These are phyloP conservation scores for Neosilurus mollespiculum DNA, from an alignment of 2,797 vertebrate species.

Conservation along the genomic window DNA sequence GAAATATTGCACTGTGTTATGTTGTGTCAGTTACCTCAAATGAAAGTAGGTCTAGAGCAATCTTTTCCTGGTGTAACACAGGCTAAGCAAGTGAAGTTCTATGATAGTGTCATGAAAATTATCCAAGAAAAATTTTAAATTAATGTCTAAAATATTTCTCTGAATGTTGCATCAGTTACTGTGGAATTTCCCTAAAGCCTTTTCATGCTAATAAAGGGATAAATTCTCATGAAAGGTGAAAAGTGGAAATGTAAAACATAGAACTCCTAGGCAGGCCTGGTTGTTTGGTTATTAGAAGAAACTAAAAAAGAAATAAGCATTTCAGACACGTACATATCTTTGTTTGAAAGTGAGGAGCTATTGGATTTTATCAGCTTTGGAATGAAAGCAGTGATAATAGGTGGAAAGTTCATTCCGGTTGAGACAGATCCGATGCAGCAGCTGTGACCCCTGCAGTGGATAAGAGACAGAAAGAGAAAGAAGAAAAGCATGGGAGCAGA, in stretches of 20 bases:
- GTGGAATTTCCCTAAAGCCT: too few relatives aligned
- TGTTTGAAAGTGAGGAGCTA: not conserved
- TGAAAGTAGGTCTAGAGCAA: too few relatives aligned
- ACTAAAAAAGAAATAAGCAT: not conserved
- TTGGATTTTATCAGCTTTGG: slow-evolving; percentile 6
- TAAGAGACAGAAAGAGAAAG: slow-evolving; percentile 20
- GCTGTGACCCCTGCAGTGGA: slow-evolving; percentile 10
- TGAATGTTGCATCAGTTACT: too few relatives aligned
- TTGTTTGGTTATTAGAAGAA: not conserved
- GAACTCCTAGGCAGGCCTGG: not conserved
- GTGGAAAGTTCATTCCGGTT: slow-evolving; percentile 28
- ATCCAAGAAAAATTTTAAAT: too few relatives aligned
- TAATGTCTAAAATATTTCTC: too few relatives aligned
- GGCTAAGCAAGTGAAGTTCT: too few relatives aligned
- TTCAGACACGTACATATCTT: not conserved
- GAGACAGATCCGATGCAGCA: slow-evolving; percentile 28
- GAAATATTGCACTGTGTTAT: too few relatives aligned
- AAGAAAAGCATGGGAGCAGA: slow-evolving; percentile 33
- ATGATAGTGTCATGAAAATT: too few relatives aligned
- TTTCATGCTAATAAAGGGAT: not conserved
- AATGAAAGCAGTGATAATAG: slow-evolving; percentile 8
- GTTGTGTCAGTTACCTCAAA: too few relatives aligned
- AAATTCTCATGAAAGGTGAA: not conserved
- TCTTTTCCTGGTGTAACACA: too few relatives aligned
- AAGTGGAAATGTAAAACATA: too few relatives aligned